Evolutionary conservation across 2,113 vertebrate genomes (phyloP).

Genomic region (Miniopterus natalensis): DNA sequence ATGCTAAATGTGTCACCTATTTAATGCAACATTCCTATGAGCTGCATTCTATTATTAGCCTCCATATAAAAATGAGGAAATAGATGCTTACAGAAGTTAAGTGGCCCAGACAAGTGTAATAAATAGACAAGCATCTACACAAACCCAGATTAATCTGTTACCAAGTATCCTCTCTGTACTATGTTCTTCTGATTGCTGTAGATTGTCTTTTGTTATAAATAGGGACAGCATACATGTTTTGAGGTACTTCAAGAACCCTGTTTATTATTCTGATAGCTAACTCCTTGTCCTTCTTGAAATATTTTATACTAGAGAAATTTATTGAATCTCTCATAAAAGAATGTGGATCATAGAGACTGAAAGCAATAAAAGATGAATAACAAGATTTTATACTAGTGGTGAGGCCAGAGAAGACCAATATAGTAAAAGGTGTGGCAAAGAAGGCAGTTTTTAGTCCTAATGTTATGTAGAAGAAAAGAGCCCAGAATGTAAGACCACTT

Average conservation of each 20-base stretch:
- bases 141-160: background rate
- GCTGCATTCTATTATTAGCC: background rate
- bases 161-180: fast-evolving
- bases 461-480: background rate
- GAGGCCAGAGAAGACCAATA: background rate
- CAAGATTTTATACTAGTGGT: background rate
- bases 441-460: background rate
- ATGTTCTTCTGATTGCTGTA: background rate
- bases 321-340: background rate
- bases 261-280: background rate
- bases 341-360: background rate
- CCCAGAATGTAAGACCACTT: background rate
- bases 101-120: background rate
- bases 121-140: background rate
- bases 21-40: background rate
- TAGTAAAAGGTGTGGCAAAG: background rate
- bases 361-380: constrained; percentile 36
- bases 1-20: background rate
- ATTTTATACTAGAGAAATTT: background rate
- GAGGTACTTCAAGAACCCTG: background rate
- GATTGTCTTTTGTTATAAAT: background rate
- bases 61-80: background rate
- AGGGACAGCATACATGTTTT: background rate
- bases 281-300: background rate
- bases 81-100: background rate